Conservation (phyloP, 1,140 invertebrate genomes). For the Trichogramma pretiosum region DNA sequence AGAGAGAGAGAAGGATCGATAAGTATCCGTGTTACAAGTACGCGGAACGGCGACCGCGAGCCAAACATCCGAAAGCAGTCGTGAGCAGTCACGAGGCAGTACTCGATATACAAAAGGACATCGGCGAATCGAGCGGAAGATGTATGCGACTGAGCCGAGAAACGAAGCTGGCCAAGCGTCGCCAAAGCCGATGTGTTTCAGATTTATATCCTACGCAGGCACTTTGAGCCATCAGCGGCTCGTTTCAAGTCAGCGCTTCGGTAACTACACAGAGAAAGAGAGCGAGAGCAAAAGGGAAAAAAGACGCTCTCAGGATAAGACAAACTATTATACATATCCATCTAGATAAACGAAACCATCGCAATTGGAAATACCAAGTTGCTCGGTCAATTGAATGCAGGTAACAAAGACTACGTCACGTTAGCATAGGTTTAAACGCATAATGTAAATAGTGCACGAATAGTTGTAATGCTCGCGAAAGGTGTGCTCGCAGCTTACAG, state of each 20-base stretch:
- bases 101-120: conserved; percentile 13
- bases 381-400: too few species aligned
- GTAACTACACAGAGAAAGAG: too few species aligned
- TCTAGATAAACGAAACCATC: conserved; percentile 17
- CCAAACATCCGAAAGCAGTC: conserved; percentile 15
- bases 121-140: conserved; percentile 31
- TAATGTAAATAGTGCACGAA: too few species aligned
- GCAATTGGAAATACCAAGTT: too few species aligned
- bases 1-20: conserved; percentile 24
- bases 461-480: too few species aligned
- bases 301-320: conserved; percentile 46
- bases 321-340: conserved; percentile 34
- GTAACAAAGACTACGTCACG: too few species aligned
- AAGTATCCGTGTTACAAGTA: too few species aligned
- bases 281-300: conserved; percentile 21
- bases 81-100: conserved; percentile 19
- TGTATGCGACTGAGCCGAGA: too few species aligned
- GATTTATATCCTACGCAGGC: conserved; percentile 45
- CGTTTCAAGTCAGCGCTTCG: conserved; percentile 43
- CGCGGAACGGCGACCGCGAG: neutral
- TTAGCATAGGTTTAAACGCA: too few species aligned
- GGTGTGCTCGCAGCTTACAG: too few species aligned
- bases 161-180: too few species aligned
- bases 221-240: conserved; percentile 47
- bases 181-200: conserved; percentile 15